phyloP scores from a whole-genome alignment of 2,797 vertebrate genomes.

The Valencia hispanica region DNA sequence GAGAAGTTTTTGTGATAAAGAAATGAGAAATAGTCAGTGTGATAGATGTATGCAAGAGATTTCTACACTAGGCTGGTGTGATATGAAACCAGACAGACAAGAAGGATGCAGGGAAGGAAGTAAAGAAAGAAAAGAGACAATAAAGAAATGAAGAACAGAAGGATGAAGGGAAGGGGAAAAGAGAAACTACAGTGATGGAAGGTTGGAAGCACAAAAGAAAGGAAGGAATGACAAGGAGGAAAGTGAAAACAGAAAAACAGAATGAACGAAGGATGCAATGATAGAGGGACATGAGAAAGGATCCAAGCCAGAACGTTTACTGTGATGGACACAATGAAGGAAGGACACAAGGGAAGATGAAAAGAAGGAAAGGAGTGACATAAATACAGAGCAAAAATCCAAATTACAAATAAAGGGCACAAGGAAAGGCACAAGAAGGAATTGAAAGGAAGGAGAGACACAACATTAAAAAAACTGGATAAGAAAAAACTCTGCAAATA shows the following conservation, averaged over 20 bases:
- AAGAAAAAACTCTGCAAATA: too few species aligned
- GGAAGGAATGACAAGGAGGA: too few species aligned
- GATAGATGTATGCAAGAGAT: neutral
- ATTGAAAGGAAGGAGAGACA: neutral
- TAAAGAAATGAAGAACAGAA: neutral
- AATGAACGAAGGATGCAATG: neutral
- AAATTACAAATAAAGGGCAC: neutral
- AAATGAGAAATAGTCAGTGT: slow-evolving; percentile 10
- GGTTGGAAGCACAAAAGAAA: neutral
- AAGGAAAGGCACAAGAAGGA: neutral
- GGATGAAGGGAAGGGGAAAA: neutral
- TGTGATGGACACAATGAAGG: too few species aligned
- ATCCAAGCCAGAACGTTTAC: neutral
- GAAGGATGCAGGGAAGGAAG: neutral
- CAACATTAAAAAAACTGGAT: too few species aligned
- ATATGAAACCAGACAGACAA: neutral
- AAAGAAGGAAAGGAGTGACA: neutral
- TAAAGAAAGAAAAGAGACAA: neutral
- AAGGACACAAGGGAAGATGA: neutral
- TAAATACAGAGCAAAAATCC: neutral
- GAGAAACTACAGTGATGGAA: neutral
- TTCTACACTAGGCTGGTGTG: neutral
- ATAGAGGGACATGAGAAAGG: neutral
- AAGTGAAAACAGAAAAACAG: neutral
- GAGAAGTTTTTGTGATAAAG: slow-evolving; percentile 5